These are phyloP conservation scores for Oreochromis mossambicus DNA, from an alignment of 2,797 vertebrate genomes.

Conservation along the genomic window DNA sequence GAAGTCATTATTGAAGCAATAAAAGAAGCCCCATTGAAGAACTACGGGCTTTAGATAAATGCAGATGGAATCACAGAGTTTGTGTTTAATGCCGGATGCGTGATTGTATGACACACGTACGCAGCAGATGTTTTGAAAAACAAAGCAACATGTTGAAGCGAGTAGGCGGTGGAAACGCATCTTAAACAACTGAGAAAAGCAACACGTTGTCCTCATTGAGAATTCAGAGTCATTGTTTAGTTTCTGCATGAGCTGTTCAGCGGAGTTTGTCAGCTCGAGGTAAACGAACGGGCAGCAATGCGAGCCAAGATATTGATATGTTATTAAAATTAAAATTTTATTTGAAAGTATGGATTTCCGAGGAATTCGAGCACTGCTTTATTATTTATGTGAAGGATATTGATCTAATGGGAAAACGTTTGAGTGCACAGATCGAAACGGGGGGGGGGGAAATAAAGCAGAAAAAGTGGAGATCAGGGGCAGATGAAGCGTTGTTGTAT, in stretches of 20 bases:
- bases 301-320: not conserved
- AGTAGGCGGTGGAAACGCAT: slow-evolving; percentile 6
- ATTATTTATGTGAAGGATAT: not conserved
- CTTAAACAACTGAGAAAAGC: not conserved
- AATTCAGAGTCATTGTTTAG: not conserved
- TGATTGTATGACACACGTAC: not conserved
- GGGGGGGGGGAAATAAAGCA: not conserved
- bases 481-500: not conserved
- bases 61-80: not conserved
- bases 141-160: not conserved
- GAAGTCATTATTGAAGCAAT: not conserved
- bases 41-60: not conserved
- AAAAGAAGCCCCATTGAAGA: not conserved
- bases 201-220: not conserved
- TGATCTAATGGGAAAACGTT: not conserved
- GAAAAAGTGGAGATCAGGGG: not conserved
- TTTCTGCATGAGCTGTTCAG: not conserved
- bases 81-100: not conserved
- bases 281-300: not conserved
- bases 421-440: not conserved
- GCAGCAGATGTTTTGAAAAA: slow-evolving; percentile 33
- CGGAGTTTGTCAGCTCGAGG: not conserved
- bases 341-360: not conserved
- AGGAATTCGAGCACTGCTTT: not conserved
- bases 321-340: not conserved